A percentile compares a stretch with the other conserved stretches of the same genome.
phyloP scores from a whole-genome alignment of 2,797 vertebrate genomes.

The Chelmon rostratus region DNA sequence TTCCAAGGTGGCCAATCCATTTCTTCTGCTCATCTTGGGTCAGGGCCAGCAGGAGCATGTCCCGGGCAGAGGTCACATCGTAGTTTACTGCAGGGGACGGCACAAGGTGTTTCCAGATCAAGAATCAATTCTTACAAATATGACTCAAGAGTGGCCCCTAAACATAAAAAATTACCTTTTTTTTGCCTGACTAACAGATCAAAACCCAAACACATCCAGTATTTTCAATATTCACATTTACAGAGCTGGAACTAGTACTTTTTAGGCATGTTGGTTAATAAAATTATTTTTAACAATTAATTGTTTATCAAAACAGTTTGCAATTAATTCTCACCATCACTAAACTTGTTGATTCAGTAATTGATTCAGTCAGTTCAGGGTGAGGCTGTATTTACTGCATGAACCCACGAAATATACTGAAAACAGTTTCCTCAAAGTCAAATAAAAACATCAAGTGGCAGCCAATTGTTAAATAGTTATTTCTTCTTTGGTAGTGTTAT shows the following conservation, averaged over 20 bases:
- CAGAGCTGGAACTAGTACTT: neutral
- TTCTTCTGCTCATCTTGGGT: slow-evolving; percentile 99
- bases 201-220: neutral
- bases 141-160: neutral
- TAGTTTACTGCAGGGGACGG: slow-evolving; percentile 91
- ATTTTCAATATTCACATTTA: neutral
- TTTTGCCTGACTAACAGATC: neutral
- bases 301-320: too few species aligned
- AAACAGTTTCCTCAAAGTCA: neutral
- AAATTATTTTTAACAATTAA: neutral
- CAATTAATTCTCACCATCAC: neutral
- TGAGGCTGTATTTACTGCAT: neutral
- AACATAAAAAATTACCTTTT: neutral
- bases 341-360: neutral
- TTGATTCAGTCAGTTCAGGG: neutral
- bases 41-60: slow-evolving; percentile 96
- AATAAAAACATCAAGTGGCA: neutral
- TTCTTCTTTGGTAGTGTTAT: neutral
- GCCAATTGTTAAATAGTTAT: neutral
- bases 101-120: neutral
- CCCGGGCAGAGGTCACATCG: slow-evolving; percentile 96
- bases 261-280: neutral
- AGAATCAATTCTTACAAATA: slow-evolving; percentile 11
- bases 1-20: slow-evolving; percentile 98
- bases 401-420: neutral